Percentiles rank a stretch among this genome's conserved stretches.
Conservation (phyloP, 2,888 invertebrate species). For the Tipula confusa region DNA sequence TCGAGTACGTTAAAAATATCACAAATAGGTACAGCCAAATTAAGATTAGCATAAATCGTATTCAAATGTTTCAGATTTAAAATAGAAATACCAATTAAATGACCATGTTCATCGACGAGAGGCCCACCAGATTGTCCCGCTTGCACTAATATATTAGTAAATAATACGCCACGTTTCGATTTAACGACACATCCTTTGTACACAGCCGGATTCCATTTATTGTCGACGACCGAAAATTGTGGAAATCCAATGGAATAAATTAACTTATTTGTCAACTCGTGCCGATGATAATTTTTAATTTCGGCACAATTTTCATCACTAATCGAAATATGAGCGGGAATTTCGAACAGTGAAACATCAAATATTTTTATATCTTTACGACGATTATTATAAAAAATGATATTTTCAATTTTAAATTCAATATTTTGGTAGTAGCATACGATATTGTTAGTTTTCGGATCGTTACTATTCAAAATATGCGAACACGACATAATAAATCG, state of each 20-base stretch:
- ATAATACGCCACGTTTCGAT: not conserved
- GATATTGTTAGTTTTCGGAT: not conserved
- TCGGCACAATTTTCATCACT: not conserved
- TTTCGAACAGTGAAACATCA: not conserved
- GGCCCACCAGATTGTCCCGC: not conserved
- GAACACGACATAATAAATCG: not conserved
- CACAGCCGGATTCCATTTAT: not conserved
- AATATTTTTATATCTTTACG: not conserved
- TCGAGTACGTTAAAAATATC: not conserved
- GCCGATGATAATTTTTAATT: not conserved
- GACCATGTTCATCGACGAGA: not conserved
- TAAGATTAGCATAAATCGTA: not conserved
- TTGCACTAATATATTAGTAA: not conserved
- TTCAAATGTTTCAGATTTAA: not conserved
- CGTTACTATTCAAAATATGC: not conserved
- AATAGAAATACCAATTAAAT: not conserved
- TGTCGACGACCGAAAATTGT: not conserved
- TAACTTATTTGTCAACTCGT: not conserved
- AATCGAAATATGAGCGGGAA: not conserved
- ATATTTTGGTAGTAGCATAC: not conserved
- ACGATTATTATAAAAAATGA: not conserved
- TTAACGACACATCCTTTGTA: not conserved
- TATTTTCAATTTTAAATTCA: not conserved
- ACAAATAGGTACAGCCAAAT: conserved; percentile 6
- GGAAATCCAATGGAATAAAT: conserved; percentile 27